Base-by-base conservation (phyloP, 2,797 vertebrate genomes). In the Sebastes diaconus region DNA sequence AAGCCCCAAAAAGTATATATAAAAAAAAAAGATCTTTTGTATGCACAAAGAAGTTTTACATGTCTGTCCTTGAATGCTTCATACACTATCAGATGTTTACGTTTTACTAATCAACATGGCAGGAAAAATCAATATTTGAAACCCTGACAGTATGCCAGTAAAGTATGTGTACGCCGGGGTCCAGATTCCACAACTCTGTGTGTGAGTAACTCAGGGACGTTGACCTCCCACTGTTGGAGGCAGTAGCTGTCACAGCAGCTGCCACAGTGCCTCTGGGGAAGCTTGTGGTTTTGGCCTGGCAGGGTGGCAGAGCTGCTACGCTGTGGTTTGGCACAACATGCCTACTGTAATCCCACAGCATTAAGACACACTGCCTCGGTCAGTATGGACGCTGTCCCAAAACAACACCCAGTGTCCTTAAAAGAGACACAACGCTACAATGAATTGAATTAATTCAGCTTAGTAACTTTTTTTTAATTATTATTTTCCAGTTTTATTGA, bases 261-360 rank as follows among this genome's bases (percentile, higher is more conserved):
- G 87, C 69, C 75, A 83, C 88, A 68, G 68, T 69, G 84, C 84
- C 82, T 80, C 87, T 76, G 76, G 85, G 79, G 77, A 82, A 76
- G 68, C 76, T 70, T 79, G 85, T 84, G 89, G 84, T 81, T 82
- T 80, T 20, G 85, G 66, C 73, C 75, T 77, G 79, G 76, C 87
- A 84, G 88, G 73, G 84, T 84, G 85, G 79, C 86, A 86, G 73
- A 81, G 79, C 81, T 75, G 86, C 79, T 88, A 73, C 73, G 64
- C 88, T 87, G 87, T 89, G 89, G 91, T 91, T 89, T 90, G 85
- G 85, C 88, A 85, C 81, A 72, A 54, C 42, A 34, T 75, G 64
- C 77, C 81, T 22, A 60, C 86, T 88, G 74, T 86, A 78, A 85
- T 84, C 68, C 87, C 78, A 69, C 73, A 80, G 82, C 70, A 81